Evolutionary conservation across 2,888 invertebrate genomes (phyloP).

Genomic region (Megaustenia siamemsis): DNA sequence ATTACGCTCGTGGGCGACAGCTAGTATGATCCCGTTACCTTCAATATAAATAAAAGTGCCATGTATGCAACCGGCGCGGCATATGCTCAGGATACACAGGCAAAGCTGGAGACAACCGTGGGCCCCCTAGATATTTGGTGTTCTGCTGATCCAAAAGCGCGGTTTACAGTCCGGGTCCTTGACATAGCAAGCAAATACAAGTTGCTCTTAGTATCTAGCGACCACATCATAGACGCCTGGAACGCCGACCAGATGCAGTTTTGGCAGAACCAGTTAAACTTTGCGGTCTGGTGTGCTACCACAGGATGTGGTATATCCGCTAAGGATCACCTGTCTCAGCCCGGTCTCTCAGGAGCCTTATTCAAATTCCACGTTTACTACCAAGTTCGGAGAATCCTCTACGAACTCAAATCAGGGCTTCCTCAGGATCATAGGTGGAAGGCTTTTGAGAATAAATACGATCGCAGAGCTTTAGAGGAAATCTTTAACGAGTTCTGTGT

Average conservation of each 20-base stretch:
- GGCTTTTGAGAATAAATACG: not conserved
- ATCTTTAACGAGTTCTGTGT: not conserved
- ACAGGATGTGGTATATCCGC: not conserved
- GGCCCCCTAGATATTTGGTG: not conserved
- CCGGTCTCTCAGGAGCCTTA: not conserved
- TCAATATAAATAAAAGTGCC: not conserved
- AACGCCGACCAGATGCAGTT: not conserved
- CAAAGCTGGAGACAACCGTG: not conserved
- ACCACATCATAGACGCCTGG: not conserved
- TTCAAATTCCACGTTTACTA: constrained; percentile 8
- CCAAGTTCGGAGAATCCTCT: not conserved
- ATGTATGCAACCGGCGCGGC: not conserved
- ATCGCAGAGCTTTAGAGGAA: not conserved
- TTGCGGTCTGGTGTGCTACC: not conserved
- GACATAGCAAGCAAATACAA: not conserved
- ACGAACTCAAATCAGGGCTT: not conserved
- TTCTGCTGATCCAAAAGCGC: not conserved
- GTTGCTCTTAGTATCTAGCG: not conserved
- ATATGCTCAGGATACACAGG: not conserved
- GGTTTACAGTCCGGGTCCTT: not conserved
- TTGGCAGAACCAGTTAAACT: constrained; percentile 24
- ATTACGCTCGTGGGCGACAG: not conserved
- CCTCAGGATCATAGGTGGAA: not conserved
- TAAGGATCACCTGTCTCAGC: not conserved
- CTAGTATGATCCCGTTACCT: too few species aligned